Conservation (phyloP, 2,888 invertebrate species). For the Troilus luridus region DNA sequence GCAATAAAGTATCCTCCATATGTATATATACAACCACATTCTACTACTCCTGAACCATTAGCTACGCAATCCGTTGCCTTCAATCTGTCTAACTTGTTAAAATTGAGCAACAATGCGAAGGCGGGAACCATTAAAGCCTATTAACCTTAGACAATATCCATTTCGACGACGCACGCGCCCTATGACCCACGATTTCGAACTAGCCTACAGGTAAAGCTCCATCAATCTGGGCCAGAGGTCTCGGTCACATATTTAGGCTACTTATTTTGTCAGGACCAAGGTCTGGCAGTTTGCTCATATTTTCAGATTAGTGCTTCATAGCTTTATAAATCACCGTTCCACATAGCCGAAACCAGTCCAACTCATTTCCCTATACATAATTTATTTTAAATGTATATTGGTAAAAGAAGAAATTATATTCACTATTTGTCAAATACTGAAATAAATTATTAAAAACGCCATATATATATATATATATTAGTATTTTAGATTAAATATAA, state of each 20-base stretch:
- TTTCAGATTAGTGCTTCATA: slow-evolving; percentile 20
- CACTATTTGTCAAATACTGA: background rate
- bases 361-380: background rate
- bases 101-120: background rate
- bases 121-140: slow-evolving; percentile 12
- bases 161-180: slow-evolving; percentile 34
- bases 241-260: slow-evolving; percentile 42
- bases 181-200: background rate
- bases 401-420: background rate
- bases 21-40: too few species aligned
- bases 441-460: background rate
- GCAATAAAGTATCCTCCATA: too few species aligned
- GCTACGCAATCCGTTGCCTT: background rate
- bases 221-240: slow-evolving; percentile 1
- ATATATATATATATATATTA: too few species aligned
- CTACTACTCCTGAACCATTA: background rate
- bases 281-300: slow-evolving; percentile 16
- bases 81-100: background rate
- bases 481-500: too few species aligned
- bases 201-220: slow-evolving; percentile 35
- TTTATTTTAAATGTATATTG: slow-evolving; percentile 32
- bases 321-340: background rate
- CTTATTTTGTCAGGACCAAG: slow-evolving; percentile 45
- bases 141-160: slow-evolving; percentile 33
- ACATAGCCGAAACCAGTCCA: background rate